phyloP scores from a whole-genome alignment of 2,113 vertebrate species.

The Petaurus breviceps region DNA sequence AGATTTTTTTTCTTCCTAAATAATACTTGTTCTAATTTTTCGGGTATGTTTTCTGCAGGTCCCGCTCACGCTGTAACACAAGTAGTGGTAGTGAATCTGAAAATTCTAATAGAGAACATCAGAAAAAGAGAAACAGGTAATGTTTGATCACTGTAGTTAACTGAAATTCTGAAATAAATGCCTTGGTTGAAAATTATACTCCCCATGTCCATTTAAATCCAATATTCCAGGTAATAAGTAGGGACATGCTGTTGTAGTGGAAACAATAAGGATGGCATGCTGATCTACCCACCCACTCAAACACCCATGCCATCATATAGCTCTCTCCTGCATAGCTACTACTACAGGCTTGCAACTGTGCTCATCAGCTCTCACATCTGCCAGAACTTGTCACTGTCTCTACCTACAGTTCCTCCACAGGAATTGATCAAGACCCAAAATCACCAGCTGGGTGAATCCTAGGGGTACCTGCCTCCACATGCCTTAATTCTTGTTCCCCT shows the following conservation, averaged over 20 bases:
- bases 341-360: neutral
- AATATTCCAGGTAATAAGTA: neutral
- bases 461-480: neutral
- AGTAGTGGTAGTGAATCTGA: constrained; percentile 94
- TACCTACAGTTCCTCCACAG: neutral
- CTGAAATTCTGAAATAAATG: neutral
- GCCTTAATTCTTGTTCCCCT: neutral
- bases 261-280: neutral
- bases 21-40: neutral
- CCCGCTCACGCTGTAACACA: constrained; percentile 92
- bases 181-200: neutral
- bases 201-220: neutral
- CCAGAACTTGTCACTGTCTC: neutral
- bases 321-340: neutral
- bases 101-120: constrained; percentile 90
- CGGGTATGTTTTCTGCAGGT: constrained; percentile 80
- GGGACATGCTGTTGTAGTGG: neutral
- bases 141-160: neutral
- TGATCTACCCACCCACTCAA: neutral
- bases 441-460: neutral
- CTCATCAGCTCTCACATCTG: neutral
- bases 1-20: constrained; percentile 5
- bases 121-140: constrained; percentile 92
- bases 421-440: neutral
- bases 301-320: neutral